phyloP scores from a whole-genome alignment of 2,888 invertebrate genomes.

The Athalia circularis region DNA sequence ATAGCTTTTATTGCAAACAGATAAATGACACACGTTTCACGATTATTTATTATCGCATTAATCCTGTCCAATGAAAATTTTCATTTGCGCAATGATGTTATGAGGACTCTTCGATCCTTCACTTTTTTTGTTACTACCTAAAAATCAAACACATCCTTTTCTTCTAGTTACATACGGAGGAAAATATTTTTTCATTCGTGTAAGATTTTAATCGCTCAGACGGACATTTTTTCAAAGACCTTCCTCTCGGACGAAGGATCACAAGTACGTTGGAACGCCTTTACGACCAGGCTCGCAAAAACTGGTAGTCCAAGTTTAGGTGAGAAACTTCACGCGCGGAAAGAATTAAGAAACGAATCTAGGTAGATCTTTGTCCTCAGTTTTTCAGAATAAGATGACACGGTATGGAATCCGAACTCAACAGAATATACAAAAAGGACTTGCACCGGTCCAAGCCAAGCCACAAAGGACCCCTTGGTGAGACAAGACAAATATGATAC shows the following conservation, averaged over 20 bases:
- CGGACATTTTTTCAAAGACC: not conserved
- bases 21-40: constrained; percentile 8
- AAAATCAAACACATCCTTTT: not conserved
- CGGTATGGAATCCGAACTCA: constrained; percentile 2
- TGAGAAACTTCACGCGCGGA: constrained; percentile 32
- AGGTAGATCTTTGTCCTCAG: constrained; percentile 17
- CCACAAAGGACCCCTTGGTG: constrained; percentile 29
- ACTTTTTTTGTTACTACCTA: not conserved
- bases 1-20: not conserved
- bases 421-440: constrained; percentile 26
- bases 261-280: not conserved
- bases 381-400: constrained; percentile 26
- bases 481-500: constrained; percentile 42
- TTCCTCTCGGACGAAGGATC: constrained; percentile 1
- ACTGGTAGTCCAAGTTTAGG: constrained; percentile 23
- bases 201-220: not conserved
- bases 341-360: constrained; percentile 32
- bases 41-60: not conserved
- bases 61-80: not conserved
- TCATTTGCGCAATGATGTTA: too few species aligned
- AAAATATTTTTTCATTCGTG: constrained; percentile 4
- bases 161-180: not conserved
- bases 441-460: constrained; percentile 38
- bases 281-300: constrained; percentile 15
- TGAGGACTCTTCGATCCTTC: too few species aligned